phyloP scores from a whole-genome alignment of 2,888 invertebrate species.

The Cheilosia vernalis region DNA sequence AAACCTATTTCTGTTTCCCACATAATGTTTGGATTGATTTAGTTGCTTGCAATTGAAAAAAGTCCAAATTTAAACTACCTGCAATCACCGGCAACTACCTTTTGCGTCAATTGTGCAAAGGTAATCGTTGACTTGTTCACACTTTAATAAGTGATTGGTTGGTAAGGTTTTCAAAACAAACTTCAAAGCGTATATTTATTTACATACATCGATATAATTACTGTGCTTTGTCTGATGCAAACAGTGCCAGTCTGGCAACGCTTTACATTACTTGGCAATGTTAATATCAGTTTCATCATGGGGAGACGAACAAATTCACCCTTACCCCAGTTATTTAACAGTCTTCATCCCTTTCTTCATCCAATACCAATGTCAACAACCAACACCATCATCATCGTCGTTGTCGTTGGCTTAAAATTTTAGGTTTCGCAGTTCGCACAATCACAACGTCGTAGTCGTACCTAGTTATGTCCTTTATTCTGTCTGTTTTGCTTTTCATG shows the following conservation, averaged over 20 bases:
- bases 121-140: no score
- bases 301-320: conserved; percentile 53
- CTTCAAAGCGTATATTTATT: no score
- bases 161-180: no score
- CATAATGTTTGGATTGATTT: no score
- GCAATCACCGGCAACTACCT: no score
- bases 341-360: conserved; percentile 53
- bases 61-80: no score
- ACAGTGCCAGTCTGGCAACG: conserved; percentile 34
- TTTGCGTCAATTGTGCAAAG: no score
- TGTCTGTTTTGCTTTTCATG: conserved; percentile 41
- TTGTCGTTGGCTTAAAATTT: conserved; percentile 44
- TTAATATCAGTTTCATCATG: conserved; percentile 47
- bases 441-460: conserved; percentile 44
- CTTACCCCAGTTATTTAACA: conserved; percentile 60
- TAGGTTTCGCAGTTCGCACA: conserved; percentile 40
- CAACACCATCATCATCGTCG: conserved; percentile 51
- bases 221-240: neutral
- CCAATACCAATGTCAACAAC: conserved; percentile 74
- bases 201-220: neutral
- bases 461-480: conserved; percentile 30
- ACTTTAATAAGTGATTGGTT: no score
- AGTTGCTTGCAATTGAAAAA: no score
- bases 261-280: conserved; percentile 17
- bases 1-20: no score